A percentile compares a stretch with the other conserved stretches of the same genome.
Conservation (phyloP, 2,888 invertebrate species). For the Chydorus sphaericus region DNA sequence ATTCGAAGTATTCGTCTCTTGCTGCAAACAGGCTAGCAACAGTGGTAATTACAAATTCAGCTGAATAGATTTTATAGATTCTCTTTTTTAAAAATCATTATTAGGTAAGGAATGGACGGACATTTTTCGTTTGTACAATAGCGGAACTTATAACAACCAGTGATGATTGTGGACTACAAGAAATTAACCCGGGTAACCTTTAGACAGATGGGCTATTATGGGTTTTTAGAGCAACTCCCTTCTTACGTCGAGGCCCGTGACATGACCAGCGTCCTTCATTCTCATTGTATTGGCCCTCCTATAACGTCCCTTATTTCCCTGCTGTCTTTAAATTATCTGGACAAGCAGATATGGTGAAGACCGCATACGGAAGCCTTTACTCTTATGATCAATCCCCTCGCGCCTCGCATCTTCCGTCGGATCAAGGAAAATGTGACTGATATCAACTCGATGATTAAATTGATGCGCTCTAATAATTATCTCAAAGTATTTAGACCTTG, state of each 20-base stretch:
- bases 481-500: too few relatives aligned
- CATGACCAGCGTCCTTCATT: constrained; percentile 44
- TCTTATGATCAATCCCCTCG: constrained; percentile 46
- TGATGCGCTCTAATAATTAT: constrained; percentile 54
- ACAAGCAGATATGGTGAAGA: constrained; percentile 36
- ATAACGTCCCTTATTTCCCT: constrained; percentile 50
- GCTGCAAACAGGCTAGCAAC: constrained; percentile 65
- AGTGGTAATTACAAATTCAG: constrained; percentile 37
- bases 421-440: constrained; percentile 42
- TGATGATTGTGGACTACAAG: constrained; percentile 64
- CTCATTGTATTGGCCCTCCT: constrained; percentile 56
- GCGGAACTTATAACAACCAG: constrained; percentile 71
- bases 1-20: constrained; percentile 57
- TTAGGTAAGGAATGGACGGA: constrained; percentile 48
- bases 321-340: constrained; percentile 47
- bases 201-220: constrained; percentile 27
- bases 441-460: constrained; percentile 39
- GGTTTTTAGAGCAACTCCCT: constrained; percentile 64
- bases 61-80: too few relatives aligned
- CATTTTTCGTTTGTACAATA: constrained; percentile 50
- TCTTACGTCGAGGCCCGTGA: constrained; percentile 44
- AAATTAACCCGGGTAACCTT: constrained; percentile 33
- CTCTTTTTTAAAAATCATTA: too few relatives aligned
- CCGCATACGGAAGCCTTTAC: constrained; percentile 43
- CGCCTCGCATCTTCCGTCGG: constrained; percentile 43